Evolutionary conservation across 2,888 invertebrate genomes (phyloP).

Genomic region (Tridacna gigas): DNA sequence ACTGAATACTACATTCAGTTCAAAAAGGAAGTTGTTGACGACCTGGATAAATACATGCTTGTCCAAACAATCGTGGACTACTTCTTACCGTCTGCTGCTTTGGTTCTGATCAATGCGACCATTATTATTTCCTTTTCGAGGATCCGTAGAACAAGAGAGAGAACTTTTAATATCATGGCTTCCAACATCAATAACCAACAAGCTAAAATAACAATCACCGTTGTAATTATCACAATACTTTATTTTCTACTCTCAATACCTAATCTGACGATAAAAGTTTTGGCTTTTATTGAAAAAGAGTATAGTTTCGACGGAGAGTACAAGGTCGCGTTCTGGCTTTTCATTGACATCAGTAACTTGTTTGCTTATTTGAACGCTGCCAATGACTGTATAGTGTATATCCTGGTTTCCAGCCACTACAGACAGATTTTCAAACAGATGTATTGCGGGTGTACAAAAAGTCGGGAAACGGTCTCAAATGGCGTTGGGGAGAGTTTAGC

Average conservation of each 20-base stretch:
- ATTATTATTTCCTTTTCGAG: constrained; percentile 45
- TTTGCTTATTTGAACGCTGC: constrained; percentile 57
- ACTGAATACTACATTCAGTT: constrained; percentile 53
- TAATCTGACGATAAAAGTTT: constrained; percentile 49
- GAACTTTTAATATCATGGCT: constrained; percentile 8
- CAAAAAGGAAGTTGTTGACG: constrained; percentile 4
- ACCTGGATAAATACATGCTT: constrained; percentile 45
- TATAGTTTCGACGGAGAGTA: constrained; percentile 58
- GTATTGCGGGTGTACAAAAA: constrained; percentile 25
- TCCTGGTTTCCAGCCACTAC: constrained; percentile 48
- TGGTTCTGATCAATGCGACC: constrained; percentile 38
- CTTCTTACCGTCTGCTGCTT: constrained; percentile 29
- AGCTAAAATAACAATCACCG: constrained; percentile 47
- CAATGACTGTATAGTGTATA: constrained; percentile 52
- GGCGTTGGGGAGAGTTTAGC: constrained; percentile 4
- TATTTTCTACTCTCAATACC: constrained; percentile 52
- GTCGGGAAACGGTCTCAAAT: background rate
- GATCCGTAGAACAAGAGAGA: constrained; percentile 6
- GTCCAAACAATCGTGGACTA: constrained; percentile 53
- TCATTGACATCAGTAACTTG: constrained; percentile 56
- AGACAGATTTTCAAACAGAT: constrained; percentile 37
- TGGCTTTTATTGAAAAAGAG: constrained; percentile 49
- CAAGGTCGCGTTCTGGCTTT: constrained; percentile 54
- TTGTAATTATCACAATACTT: constrained; percentile 42
- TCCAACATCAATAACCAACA: constrained; percentile 27